Evolutionary conservation across 1,140 invertebrate species (phyloP), one percentile per base, ranked within the genome.

Genomic region (Dinothrombium tinctorium): DNA sequence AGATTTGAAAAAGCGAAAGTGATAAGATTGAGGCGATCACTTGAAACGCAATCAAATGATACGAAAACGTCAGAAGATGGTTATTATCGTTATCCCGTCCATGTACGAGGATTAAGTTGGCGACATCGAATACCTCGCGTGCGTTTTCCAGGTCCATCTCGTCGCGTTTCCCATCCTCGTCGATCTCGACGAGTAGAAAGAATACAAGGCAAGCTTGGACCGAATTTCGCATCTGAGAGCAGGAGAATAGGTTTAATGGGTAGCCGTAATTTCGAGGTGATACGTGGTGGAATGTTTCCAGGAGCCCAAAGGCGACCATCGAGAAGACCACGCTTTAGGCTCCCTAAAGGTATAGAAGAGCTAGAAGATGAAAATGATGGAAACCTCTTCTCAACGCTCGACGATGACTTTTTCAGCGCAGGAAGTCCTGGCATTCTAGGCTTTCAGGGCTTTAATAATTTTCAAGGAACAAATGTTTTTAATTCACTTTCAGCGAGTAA

Each of bases 371-470:
- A 35, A 12, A 25, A 26, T 25, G 39, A 21, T 25, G 15, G 12
- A 7, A 44, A 44, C 42, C 17, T 38, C 12, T 37, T 36, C 19
- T 21, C 40, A 8, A 22, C 23, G 1, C 15, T 42, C 2, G 44
- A 45, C 12, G 44, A 45, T 22, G 44, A 45, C 8, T 28, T 42
- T 20, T 45, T 35, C 40, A 31, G 24, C n/a, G n/a, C 32, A 11
- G 44, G 28, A 28, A 35, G 12, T 37, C 44, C 38, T 3, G 44
- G 40, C 12, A 33, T 45, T 12, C 22, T 45, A 4, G 44, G 44
- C n/a, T 45, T 45, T 23, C 44, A 45, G 21, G 44, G 44, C n/a
- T 45, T 45, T 26, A 45, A 45, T 33, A 23, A 38, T 24, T 45
- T 45, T 17, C 28, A 22, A 0, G 37, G 37, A 7, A 17, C 22